Evolutionary conservation across 2,888 invertebrate genomes (phyloP), one percentile per base, ranked within the genome.

Genomic region (Monoplex corrugatus): DNA sequence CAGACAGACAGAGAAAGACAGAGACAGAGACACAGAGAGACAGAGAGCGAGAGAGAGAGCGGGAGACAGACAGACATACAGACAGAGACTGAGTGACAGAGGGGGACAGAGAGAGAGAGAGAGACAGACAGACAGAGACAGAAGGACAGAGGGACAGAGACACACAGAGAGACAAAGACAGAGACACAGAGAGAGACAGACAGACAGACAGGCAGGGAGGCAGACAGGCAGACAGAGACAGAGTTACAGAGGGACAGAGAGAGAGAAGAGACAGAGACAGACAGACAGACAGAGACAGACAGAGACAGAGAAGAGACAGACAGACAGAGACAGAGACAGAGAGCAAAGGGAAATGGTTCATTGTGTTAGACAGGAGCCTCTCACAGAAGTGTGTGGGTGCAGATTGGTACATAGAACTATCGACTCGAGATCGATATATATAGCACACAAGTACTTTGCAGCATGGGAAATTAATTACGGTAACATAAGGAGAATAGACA

Each of bases 201-300:
- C 3, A 72, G 63, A 68, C 5, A 68, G 63, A 68, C 23, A 68
- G 63, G 28, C 23, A 68, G 63, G 28, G 63, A 68, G 13, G 28
- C 10, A 72, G 72, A 72, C 6, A 32, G 72, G 19, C 1, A 72
- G 72, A 32, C 72, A 72, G 72, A 32, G 32, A 40, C 19, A n/a
- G n/a, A n/a, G n/a, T n/a, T n/a, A n/a, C n/a, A n/a, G n/a, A n/a
- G n/a, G n/a, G 3, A 63, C 63, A 63, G 13, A 3, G 3, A 35
- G 16, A 50, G 40, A 45, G 6, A 10, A 6, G 43, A 57, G 28
- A 10, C n/a, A 5, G 2, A 19, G 68, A 63, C 3, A 38, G 86
- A 40, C 6, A 63, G 86, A 68, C 38, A 68, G 86, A 87, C 43
- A 45, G 50, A 87, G 78, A 87, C 78, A 87, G 44, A 78, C 45